A percentile compares a stretch with the other conserved stretches of the same genome.
Evolutionary conservation across 2,888 invertebrate species (phyloP).

Genomic region (Catocala nupta): DNA sequence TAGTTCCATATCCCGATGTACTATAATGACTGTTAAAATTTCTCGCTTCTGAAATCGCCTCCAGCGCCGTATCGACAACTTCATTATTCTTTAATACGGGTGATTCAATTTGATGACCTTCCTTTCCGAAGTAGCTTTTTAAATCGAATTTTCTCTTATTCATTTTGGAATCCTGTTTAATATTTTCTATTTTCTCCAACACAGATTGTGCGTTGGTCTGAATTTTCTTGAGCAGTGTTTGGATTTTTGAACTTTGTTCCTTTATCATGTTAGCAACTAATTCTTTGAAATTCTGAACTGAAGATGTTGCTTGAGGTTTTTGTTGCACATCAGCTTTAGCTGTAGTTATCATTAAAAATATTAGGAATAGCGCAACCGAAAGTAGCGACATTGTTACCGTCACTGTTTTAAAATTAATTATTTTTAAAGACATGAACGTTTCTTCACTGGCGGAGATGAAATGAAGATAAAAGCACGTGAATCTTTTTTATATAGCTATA

Average conservation of each 20-base stretch:
- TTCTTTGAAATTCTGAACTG: constrained; percentile 71
- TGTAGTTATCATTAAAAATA: constrained; percentile 65
- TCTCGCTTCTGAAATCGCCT: constrained; percentile 57
- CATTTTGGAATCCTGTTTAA: constrained; percentile 60
- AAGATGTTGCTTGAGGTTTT: constrained; percentile 51
- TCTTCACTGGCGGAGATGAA: constrained; percentile 45
- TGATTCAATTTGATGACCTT: constrained; percentile 70
- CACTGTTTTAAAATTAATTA: constrained; percentile 53
- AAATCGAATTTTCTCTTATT: constrained; percentile 37
- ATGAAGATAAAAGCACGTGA: constrained; percentile 49
- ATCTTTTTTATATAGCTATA: constrained; percentile 62
- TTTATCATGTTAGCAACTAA: constrained; percentile 73
- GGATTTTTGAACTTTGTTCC: constrained; percentile 78
- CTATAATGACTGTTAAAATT: constrained; percentile 72
- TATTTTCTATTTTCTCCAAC: constrained; percentile 70
- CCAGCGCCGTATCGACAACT: constrained; percentile 44
- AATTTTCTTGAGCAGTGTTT: constrained; percentile 72
- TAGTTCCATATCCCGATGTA: constrained; percentile 71
- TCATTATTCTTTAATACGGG: constrained; percentile 60
- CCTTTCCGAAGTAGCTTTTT: constrained; percentile 34
- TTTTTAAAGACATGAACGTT: constrained; percentile 72
- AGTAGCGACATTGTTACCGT: constrained; percentile 73
- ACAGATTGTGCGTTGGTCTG: constrained; percentile 77
- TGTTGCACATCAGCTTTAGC: constrained; percentile 64
- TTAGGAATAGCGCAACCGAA: constrained; percentile 65